Conservation (phyloP, 2,888 invertebrate species). For the Panzeria rudis region DNA sequence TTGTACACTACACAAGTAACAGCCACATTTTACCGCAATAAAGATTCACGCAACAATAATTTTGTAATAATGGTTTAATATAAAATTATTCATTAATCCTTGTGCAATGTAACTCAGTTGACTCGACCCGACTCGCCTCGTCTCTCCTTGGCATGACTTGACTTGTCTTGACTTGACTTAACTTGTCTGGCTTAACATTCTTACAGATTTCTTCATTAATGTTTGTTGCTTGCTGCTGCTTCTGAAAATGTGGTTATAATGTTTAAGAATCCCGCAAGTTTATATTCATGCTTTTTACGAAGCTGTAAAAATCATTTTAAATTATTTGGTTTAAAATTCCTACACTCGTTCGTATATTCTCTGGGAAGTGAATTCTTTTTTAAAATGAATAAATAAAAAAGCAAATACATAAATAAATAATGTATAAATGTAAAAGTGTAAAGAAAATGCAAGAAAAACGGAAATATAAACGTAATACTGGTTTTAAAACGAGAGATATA, state of each 20-base stretch:
- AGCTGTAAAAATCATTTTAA: conserved; percentile 22
- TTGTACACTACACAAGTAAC: not conserved
- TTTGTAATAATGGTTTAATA: conserved; percentile 34
- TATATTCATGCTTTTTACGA: not conserved
- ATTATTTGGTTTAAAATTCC: conserved; percentile 44
- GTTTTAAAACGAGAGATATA: conserved; percentile 10
- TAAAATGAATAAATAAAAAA: not conserved
- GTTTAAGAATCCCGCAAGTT: conserved; percentile 3
- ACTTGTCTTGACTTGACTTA: not conserved
- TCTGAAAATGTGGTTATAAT: not conserved
- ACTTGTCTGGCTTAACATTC: conserved; percentile 23
- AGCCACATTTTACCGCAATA: conserved; percentile 2
- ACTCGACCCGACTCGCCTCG: not conserved
- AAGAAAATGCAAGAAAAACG: not conserved
- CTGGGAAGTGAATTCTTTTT: conserved; percentile 3
- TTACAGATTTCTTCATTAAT: conserved; percentile 13
- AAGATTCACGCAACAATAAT: conserved; percentile 14
- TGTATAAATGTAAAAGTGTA: not conserved
- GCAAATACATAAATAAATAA: not conserved
- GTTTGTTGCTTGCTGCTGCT: conserved; percentile 4
- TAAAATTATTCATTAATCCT: conserved; percentile 47
- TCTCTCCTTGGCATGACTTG: not conserved
- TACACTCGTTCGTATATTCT: not conserved
- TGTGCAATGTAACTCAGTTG: conserved; percentile 19
- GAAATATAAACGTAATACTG: conserved; percentile 2